These are phyloP conservation scores for Irena cyanogastra DNA, from an alignment of 2,113 vertebrate species.

Conservation along the genomic window DNA sequence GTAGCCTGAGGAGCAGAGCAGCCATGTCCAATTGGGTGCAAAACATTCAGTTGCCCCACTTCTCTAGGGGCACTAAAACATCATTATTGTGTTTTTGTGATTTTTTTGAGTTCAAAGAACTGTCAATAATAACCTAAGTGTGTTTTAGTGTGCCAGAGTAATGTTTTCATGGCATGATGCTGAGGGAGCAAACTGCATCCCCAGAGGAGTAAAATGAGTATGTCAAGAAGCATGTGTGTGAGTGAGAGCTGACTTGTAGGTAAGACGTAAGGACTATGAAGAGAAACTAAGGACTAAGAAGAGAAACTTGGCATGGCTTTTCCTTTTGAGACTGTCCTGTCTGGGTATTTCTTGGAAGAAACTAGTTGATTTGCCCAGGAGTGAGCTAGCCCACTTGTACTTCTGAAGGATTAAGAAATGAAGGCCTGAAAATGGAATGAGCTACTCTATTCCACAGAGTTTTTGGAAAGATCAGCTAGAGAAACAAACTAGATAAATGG, in stretches of 20 bases:
- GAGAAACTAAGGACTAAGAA: background rate
- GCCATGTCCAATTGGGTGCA: background rate
- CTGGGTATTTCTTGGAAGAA: background rate
- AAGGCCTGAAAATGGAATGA: background rate
- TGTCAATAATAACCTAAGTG: background rate
- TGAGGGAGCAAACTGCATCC: background rate
- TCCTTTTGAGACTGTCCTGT: background rate
- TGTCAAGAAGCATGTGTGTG: background rate
- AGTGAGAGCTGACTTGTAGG: background rate
- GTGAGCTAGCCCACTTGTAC: background rate
- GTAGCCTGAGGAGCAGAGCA: background rate
- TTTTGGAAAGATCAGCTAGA: background rate
- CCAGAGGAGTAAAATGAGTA: background rate
- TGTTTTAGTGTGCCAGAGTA: background rate
- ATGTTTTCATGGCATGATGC: background rate
- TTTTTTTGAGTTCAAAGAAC: background rate
- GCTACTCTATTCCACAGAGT: background rate
- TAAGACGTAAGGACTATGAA: background rate
- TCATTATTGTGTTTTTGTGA: background rate
- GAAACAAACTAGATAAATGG: background rate
- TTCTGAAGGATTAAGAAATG: background rate
- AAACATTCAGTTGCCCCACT: background rate
- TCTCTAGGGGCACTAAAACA: background rate
- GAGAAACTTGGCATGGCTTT: background rate
- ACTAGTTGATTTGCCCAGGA: background rate